Evolutionary conservation across 2,797 vertebrate species (phyloP), one percentile per base, ranked within the genome.

Genomic region (Liasis olivaceus): DNA sequence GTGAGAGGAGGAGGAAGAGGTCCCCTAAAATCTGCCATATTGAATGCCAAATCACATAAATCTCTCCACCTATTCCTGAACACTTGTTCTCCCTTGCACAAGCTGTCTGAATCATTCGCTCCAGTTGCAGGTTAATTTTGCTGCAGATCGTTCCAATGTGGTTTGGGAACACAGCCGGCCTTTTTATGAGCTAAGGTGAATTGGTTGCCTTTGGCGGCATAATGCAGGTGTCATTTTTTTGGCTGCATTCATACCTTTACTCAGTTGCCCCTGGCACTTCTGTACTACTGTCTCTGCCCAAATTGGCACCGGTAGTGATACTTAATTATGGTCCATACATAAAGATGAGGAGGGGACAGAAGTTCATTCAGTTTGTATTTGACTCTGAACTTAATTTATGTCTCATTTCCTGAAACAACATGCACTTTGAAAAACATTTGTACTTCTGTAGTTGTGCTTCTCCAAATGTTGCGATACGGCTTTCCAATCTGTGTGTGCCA

Each of bases 31-130:
- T 20, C 24, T 31, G 42, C 85, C 59, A 42, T 87, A 26, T 17
- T 42, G 58, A 90, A 47, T 59, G n/a, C 12, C 59, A 0, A 90
- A 56, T 64, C 85, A 66, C 9, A 64, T 51, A 66, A 81, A 56
- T 31, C n/a, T n/a, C 5, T 51, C 88, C 20, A 28, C 5, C 72
- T 51, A 58, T 42, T 51, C 31, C 28, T 54, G 8, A 28, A 58
- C 4, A 58, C 69, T 58, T 42, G 3, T 86, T 63, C 31, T 81
- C 59, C 15, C n/a, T 93, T 91, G 69, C 89, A 59, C 20, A 88
- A 90, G 26, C 24, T n/a, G 85, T 22, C 89, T 90, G 92, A 93
- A 90, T 93, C 92, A 90, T 31, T 64, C 36, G 89, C 31, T 47
- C 14, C 85, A 59, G 13, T 58, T 20, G 13, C 28, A 77, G n/a